phyloP scores from a whole-genome alignment of 2,797 vertebrate genomes.

The Adelosebastes latens region DNA sequence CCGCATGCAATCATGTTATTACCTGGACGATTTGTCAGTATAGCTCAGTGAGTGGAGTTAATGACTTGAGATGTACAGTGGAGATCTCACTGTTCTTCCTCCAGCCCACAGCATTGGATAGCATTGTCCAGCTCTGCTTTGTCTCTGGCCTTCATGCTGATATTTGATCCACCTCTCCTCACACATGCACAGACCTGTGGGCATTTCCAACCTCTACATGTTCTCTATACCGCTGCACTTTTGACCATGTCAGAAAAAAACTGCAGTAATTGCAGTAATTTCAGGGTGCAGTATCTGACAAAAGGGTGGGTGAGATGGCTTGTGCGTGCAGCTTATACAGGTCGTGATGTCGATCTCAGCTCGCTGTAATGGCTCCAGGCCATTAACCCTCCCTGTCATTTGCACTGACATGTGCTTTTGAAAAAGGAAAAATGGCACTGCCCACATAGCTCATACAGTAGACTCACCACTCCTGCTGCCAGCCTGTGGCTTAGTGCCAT shows the following conservation, averaged over 20 bases:
- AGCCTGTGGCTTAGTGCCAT: slow-evolving; percentile 48
- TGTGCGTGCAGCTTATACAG: slow-evolving; percentile 34
- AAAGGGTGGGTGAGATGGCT: slow-evolving; percentile 38
- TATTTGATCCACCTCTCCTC: background rate
- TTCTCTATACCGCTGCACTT: background rate
- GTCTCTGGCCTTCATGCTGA: background rate
- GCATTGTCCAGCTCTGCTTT: background rate
- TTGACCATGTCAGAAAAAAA: slow-evolving; percentile 10
- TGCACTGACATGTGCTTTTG: slow-evolving; percentile 61
- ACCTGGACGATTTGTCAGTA: slow-evolving; percentile 52
- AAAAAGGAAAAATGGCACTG: slow-evolving; percentile 63
- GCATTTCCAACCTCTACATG: background rate
- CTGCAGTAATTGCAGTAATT: slow-evolving; percentile 48
- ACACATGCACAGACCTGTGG: background rate
- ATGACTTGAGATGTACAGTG: slow-evolving; percentile 45
- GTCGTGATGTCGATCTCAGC: slow-evolving; percentile 62
- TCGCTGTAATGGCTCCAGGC: slow-evolving; percentile 66
- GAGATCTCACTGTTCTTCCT: background rate
- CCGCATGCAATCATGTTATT: slow-evolving; percentile 55
- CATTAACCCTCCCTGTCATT: slow-evolving; percentile 67
- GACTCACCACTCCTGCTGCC: slow-evolving; percentile 56
- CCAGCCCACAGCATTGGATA: background rate
- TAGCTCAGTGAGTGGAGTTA: slow-evolving; percentile 38
- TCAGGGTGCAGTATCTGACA: slow-evolving; percentile 46
- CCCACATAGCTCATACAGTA: slow-evolving; percentile 60